Base-by-base conservation (phyloP, 2,888 invertebrate genomes). In the Cephus runcator region DNA sequence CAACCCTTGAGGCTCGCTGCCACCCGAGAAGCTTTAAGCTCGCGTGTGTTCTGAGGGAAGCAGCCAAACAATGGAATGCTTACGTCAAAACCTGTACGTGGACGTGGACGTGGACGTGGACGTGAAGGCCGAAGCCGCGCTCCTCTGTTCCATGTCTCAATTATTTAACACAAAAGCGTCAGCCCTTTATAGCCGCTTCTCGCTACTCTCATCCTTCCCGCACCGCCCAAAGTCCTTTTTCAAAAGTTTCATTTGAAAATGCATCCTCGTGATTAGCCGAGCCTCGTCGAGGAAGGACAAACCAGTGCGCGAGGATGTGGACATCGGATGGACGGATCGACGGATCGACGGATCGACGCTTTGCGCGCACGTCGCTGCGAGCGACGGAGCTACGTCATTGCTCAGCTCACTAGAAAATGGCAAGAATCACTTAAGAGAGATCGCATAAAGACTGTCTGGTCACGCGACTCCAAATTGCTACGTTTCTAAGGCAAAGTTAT, bases 61-160 rank as follows among this genome's bases (percentile, higher is more conserved):
- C 83, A 81, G 78, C 82, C 83, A 89, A 89, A 90, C 90, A 90
- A 90, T 90, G 84, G 88, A 85, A 87, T 85, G 87, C 88, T 89
- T 86, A 88, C 85, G 87, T 88, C 88, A 86, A 89, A 87, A 89
- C 87, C 85, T 84, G 81, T 81, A 82, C 86, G 79, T 84, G 82
- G 85, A 80, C 79, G 81, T 81, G 11, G 11, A 35, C 35, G 35
- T 34, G 2, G 3, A 12, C 35, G 36, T 1, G 1, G 0, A 12
- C 3, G 36, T 3, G 12, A 12, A 36, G 4, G 36, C 36, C 35
- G 35, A 35, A 1, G 35, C 11, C 36, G 12, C 36, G 82, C 79
- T 80, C 83, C 81, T 82, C 88, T 87, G 89, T 90, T 90, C 90
- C 88, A 90, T 88, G 90, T 90, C 89, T 90, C 90, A 89, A 90